phyloP scores from a whole-genome alignment of 2,113 vertebrate species.

The Todiramphus chloris region DNA sequence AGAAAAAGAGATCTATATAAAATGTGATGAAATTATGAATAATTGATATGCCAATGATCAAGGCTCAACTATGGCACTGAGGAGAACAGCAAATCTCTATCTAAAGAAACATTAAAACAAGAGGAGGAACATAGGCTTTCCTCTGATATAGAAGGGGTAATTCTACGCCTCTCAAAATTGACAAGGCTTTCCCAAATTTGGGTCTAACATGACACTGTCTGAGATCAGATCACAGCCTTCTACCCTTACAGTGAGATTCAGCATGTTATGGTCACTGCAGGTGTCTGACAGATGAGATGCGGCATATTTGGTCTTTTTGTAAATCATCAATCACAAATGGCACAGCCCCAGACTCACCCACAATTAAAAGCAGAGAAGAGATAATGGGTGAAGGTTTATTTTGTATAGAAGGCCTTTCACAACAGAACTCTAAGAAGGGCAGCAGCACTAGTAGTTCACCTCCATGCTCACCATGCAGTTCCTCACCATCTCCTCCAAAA shows the following conservation, averaged over 20 bases:
- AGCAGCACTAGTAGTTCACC: background rate
- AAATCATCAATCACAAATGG: background rate
- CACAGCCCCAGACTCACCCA: background rate
- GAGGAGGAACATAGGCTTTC: background rate
- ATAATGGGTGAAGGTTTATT: background rate
- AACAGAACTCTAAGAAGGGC: background rate
- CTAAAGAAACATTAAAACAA: background rate
- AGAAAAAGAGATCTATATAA: background rate
- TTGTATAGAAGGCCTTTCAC: background rate
- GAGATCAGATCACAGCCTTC: background rate
- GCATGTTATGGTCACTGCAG: background rate
- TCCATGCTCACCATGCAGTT: accelerated
- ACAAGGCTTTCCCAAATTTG: background rate
- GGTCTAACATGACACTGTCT: background rate
- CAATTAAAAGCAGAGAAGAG: background rate
- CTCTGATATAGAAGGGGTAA: background rate
- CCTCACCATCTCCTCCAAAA: background rate
- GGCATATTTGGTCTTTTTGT: background rate
- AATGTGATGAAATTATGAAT: background rate
- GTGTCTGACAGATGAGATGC: background rate
- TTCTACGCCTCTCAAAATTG: background rate
- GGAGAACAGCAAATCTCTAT: background rate
- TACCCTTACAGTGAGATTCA: background rate
- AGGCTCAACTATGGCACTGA: background rate
- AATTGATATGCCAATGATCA: background rate